Evolutionary conservation across 37 sponge, comb jelly and placozoan species (phyloP), one percentile per base, ranked within the genome.

Genomic region (Aplysina aerophoba): DNA sequence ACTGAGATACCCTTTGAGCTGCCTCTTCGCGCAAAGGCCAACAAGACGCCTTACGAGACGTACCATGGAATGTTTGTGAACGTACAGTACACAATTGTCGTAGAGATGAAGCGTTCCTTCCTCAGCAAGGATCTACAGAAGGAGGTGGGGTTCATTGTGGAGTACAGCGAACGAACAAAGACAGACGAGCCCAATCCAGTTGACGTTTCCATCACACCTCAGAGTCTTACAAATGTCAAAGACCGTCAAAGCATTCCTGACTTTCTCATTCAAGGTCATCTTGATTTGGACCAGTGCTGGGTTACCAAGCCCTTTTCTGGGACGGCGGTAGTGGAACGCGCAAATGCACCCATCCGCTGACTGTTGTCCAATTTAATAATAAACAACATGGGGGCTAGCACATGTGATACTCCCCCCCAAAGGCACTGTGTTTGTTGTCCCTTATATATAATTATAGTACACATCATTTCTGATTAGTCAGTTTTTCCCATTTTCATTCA

Each of bases 11-110:
- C 99, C 11, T 98, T 98, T 69, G 96, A 96, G 71, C 17, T 98
- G 50, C 99, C 99, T 62, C 91, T 98, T 30, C 74, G 79, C 56
- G 38, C 94, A 8, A 96, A 96, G 55, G 40, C 73, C 15, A 73
- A 82, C 80, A 90, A 91, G 60, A 91, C 89, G 38, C 92, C 96
- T 21, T 95, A 94, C 80, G 99, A 98, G 59, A 95, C 97, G 21
- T 98, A 98, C 65, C 99, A 98, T 82, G 99, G 99, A 6, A 97
- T 98, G 24, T 98, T 98, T 83, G 94, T 98, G 61, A 98, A 95
- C 83, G 82, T 96, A 33, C 92, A 91, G 88, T 98, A 98, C 83
- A 88, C 83, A 1, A 77, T 98, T 39, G 72, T 77, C 31, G 89
- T 80, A 22, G 99, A 98, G 41, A 92, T 98, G 93, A 94, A 92